These are phyloP conservation scores for Zapornia atra DNA, from an alignment of 2,113 vertebrate species.

Conservation along the genomic window DNA sequence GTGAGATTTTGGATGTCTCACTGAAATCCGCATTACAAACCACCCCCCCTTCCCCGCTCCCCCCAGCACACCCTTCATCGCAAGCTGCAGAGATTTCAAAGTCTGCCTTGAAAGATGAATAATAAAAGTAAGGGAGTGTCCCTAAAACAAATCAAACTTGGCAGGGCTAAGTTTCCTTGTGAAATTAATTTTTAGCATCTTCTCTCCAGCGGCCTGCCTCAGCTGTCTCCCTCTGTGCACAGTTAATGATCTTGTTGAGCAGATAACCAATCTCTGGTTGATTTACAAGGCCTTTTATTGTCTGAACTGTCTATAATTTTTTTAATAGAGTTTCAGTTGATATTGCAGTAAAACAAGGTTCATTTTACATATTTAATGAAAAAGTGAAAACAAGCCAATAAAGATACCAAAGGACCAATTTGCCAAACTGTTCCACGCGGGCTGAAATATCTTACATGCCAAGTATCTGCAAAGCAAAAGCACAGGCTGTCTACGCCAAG, in stretches of 20 bases:
- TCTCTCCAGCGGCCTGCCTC: conserved; percentile 11
- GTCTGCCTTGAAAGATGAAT: conserved; percentile 4
- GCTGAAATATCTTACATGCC: neutral
- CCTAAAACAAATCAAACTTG: conserved; percentile 46
- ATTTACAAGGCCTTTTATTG: conserved; percentile 66
- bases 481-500: neutral
- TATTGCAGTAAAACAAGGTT: conserved; percentile 37
- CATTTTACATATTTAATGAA: conserved; percentile 60
- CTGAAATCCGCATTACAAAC: neutral
- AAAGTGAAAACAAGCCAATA: conserved; percentile 59
- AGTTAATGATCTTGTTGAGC: conserved; percentile 59
- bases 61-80: neutral
- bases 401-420: conserved; percentile 43
- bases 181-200: conserved; percentile 61
- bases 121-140: conserved; percentile 31
- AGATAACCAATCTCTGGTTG: conserved; percentile 60
- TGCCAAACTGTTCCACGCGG: neutral
- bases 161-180: conserved; percentile 28
- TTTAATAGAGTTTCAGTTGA: conserved; percentile 52
- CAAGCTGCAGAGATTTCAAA: neutral
- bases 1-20: conserved; percentile 9
- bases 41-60: too few relatives aligned
- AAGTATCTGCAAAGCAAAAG: conserved; percentile 1
- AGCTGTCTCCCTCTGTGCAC: conserved; percentile 36
- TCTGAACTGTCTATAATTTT: conserved; percentile 59